These are phyloP conservation scores for Rhodinocichla rosea DNA, from an alignment of 2,113 vertebrate genomes.

Conservation along the genomic window DNA sequence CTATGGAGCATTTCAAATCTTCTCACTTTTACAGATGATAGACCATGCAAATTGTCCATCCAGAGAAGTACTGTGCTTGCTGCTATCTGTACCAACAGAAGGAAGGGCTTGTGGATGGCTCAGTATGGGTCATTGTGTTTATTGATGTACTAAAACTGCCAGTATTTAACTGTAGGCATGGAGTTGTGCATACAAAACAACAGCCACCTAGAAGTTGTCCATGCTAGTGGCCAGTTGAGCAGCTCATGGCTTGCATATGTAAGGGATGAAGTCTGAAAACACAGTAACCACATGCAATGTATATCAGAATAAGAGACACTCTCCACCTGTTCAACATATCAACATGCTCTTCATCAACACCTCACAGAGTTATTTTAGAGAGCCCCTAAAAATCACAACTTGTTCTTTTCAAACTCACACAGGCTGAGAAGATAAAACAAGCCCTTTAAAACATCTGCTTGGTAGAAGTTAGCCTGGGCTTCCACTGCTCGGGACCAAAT, in stretches of 20 bases:
- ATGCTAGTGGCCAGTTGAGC: rapidly evolving
- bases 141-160: not conserved
- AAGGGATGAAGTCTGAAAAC: not conserved
- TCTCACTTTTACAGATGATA: not conserved
- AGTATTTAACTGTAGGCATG: not conserved
- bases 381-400: not conserved
- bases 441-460: not conserved
- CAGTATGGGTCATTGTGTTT: rapidly evolving
- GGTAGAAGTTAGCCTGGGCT: not conserved
- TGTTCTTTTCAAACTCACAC: not conserved
- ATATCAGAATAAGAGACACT: not conserved
- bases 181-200: not conserved
- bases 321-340: not conserved
- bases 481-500: not conserved
- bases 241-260: rapidly evolving
- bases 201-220: not conserved
- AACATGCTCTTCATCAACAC: not conserved
- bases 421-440: not conserved
- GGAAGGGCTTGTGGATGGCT: not conserved
- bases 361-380: not conserved
- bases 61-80: not conserved
- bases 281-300: not conserved
- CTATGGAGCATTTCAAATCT: not conserved
- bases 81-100: not conserved
- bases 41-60: not conserved